These are phyloP conservation scores for Montifringilla adamsi DNA, from an alignment of 2,113 vertebrate species.

Conservation along the genomic window DNA sequence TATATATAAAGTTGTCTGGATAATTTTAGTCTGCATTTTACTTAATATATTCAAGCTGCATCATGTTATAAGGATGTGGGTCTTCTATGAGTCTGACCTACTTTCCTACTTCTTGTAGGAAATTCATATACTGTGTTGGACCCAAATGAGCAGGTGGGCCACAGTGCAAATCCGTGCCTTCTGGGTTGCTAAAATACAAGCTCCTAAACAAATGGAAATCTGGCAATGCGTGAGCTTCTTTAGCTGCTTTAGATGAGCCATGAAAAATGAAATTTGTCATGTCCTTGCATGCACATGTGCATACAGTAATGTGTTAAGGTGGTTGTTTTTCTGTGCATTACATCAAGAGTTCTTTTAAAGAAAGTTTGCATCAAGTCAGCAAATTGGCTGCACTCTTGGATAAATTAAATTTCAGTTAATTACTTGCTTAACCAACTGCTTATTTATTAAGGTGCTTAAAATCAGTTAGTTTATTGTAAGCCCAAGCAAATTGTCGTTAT, in stretches of 20 bases:
- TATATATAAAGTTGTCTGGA: not conserved
- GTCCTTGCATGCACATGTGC: not conserved
- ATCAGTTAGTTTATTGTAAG: not conserved
- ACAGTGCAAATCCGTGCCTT: not conserved
- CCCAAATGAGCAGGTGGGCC: not conserved
- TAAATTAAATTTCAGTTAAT: conserved; percentile 15
- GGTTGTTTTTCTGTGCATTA: not conserved
- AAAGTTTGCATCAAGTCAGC: not conserved
- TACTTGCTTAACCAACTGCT: not conserved
- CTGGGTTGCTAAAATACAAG: not conserved
- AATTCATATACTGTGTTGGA: not conserved
- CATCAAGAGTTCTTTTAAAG: not conserved
- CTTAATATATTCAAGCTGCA: not conserved
- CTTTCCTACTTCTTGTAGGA: not conserved
- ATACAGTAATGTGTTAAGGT: not conserved
- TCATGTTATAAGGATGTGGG: not conserved
- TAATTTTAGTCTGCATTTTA: not conserved
- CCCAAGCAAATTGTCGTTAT: not conserved
- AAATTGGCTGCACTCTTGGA: not conserved
- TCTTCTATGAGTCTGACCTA: not conserved
- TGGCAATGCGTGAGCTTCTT: not conserved
- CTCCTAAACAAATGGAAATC: not conserved
- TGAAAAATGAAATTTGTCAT: not conserved
- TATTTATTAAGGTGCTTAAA: conserved; percentile 31
- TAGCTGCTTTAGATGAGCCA: not conserved